A percentile compares a stretch with the other conserved stretches of the same genome.
Evolutionary conservation across 2,888 invertebrate species (phyloP).

Genomic region (Heliconius hortense): DNA sequence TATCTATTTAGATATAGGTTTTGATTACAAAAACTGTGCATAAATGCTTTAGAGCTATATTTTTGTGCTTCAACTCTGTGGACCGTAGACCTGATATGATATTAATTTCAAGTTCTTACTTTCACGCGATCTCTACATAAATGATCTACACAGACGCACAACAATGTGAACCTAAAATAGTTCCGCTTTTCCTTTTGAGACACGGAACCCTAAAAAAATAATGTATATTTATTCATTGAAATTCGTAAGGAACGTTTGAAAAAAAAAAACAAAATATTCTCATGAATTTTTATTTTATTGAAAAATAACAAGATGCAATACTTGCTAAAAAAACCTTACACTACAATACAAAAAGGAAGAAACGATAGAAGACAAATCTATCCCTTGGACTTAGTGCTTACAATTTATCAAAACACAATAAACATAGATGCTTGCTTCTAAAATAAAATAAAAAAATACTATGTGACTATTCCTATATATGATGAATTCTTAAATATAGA

Average conservation of each 20-base stretch:
- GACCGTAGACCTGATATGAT: too few species aligned
- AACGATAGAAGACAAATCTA: slow-evolving; percentile 4
- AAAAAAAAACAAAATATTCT: slow-evolving; percentile 27
- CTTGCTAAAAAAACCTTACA: slow-evolving; percentile 30
- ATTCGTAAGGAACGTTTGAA: background rate
- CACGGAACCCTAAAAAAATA: too few species aligned
- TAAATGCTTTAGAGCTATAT: too few species aligned
- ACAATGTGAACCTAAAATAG: too few species aligned
- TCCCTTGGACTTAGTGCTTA: background rate
- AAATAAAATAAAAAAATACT: slow-evolving; percentile 6
- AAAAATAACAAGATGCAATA: slow-evolving; percentile 37
- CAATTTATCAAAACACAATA: background rate
- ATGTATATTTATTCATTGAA: too few species aligned
- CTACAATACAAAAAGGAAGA: slow-evolving; percentile 38
- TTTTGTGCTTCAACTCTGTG: too few species aligned
- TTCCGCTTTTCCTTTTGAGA: too few species aligned
- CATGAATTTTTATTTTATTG: slow-evolving; percentile 28
- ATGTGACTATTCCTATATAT: background rate
- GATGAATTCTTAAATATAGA: background rate
- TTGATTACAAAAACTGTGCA: too few species aligned
- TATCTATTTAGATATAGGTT: too few species aligned
- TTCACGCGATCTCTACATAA: too few species aligned
- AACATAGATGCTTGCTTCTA: background rate
- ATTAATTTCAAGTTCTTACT: too few species aligned
- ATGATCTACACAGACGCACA: too few species aligned